These are phyloP conservation scores for Nestor notabilis DNA, from an alignment of 2,113 vertebrate genomes.

Conservation along the genomic window DNA sequence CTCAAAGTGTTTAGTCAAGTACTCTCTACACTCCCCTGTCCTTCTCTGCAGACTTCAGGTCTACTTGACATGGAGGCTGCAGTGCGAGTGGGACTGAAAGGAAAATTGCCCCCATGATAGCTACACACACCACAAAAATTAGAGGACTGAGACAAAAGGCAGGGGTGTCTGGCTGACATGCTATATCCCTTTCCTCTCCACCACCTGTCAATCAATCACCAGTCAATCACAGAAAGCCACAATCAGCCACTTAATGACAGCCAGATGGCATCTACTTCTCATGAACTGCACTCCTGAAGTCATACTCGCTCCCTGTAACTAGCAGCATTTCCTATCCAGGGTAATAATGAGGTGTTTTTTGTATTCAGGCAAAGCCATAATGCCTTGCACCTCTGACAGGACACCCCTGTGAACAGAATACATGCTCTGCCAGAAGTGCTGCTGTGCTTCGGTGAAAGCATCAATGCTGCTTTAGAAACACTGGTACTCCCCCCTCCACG, in stretches of 20 bases:
- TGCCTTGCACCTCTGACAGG: slow-evolving; percentile 40
- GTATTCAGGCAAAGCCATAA: slow-evolving; percentile 55
- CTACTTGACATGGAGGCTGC: slow-evolving; percentile 13
- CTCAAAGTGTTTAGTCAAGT: neutral
- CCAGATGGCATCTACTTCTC: slow-evolving; percentile 69
- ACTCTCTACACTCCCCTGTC: neutral
- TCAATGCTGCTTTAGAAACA: slow-evolving; percentile 16
- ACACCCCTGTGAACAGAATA: slow-evolving; percentile 8
- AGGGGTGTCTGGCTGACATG: neutral
- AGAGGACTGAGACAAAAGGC: slow-evolving; percentile 17
- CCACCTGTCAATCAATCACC: slow-evolving; percentile 72
- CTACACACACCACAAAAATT: slow-evolving; percentile 27
- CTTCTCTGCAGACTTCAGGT: neutral
- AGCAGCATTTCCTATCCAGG: slow-evolving; percentile 6
- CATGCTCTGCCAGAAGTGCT: neutral
- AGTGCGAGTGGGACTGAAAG: neutral
- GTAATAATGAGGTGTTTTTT: slow-evolving; percentile 61
- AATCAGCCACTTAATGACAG: slow-evolving; percentile 65
- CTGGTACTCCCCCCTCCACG: neutral
- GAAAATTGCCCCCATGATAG: slow-evolving; percentile 14
- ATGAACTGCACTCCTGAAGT: slow-evolving; percentile 67
- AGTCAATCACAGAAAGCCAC: slow-evolving; percentile 66
- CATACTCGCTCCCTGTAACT: slow-evolving; percentile 24
- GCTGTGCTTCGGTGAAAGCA: neutral
- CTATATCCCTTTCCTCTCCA: neutral